Percentiles rank a stretch among this genome's conserved stretches.
phyloP scores from a whole-genome alignment of 2,113 vertebrate genomes.

The Syngnathoides biaculeatus region DNA sequence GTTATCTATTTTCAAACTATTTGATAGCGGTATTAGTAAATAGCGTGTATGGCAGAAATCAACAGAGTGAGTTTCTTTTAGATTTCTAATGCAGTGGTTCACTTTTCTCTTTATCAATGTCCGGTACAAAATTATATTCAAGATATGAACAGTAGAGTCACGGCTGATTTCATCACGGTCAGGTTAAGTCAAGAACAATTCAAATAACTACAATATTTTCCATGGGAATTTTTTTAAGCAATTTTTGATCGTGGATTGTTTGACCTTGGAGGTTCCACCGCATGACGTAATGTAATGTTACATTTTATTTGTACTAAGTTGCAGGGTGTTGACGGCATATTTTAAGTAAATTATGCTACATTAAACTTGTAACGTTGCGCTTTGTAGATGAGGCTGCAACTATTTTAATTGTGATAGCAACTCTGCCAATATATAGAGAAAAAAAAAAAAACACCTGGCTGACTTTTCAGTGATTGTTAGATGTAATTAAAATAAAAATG shows the following conservation, averaged over 20 bases:
- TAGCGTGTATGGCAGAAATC: not conserved
- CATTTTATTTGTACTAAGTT: not conserved
- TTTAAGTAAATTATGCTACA: conserved; percentile 18
- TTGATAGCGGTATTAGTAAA: too few relatives aligned
- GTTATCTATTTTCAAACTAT: too few relatives aligned
- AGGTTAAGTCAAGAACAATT: not conserved
- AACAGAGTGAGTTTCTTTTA: not conserved
- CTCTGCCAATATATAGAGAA: not conserved
- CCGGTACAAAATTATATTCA: too few relatives aligned
- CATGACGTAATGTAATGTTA: not conserved
- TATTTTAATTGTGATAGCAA: conserved; percentile 1
- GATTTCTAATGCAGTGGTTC: not conserved
- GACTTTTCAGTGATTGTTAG: not conserved
- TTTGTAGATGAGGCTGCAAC: conserved; percentile 11
- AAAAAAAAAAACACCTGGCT: not conserved
- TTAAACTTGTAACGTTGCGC: not conserved
- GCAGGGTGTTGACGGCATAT: not conserved
- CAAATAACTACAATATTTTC: not conserved
- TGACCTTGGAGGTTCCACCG: conserved; percentile 2
- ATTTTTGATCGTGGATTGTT: not conserved
- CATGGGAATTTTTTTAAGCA: not conserved
- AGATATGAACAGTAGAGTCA: too few relatives aligned
- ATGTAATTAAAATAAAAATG: not conserved
- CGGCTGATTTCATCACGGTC: not conserved
- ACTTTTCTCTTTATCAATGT: too few relatives aligned